Base-by-base conservation (phyloP, 2,797 vertebrate species). In the Aeoliscus strigatus region DNA sequence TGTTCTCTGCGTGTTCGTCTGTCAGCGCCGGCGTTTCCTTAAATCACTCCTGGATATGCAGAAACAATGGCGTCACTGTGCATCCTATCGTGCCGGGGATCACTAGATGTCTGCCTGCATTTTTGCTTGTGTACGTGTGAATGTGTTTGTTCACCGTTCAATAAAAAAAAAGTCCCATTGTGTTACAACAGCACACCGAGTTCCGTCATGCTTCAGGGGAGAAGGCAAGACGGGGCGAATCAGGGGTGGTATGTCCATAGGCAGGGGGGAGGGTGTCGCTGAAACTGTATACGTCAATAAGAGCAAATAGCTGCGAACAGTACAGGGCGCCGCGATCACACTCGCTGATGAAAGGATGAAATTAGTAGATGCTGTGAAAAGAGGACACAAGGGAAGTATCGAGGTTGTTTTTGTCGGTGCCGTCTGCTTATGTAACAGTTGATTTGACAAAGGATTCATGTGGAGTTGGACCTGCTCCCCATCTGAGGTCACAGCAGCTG, bases 201-300 rank as follows among this genome's bases (percentile, higher is more conserved):
- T 68, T 78, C 74, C 55, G 66, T 77, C 75, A 70, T 57, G 79
- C 79, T 82, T 71, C 63, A 67, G 73, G 78, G 68, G 44, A 77
- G 61, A 77, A 85, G 82, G 70, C 86, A 87, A 86, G 86, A 85
- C 60, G 0, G 68, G 77, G 62, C 82, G 49, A 73, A 84, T 72
- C 60, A 25, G 67, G 43, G 77, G 67, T 58, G 78, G 73, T 76
- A 79, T 76, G 77, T 73, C 86, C 73, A 61, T 71, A 65, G 69
- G 77, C 64, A 43, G 27, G 25, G 27, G 51, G 65, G 72, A 68
- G 57, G 47, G 47, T 46, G 44, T 40, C 32, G 3, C 57, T 47
- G 15, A 64, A 49, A 73, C 53, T 51, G 45, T 46, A 56, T 40
- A 48, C 14, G 51, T 58, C 55, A 67, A 50, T 66, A 59, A 70